Percentiles rank a stretch among this genome's conserved stretches.
Conservation (phyloP, 2,797 vertebrate species). For the Artibeus jamaicensis region DNA sequence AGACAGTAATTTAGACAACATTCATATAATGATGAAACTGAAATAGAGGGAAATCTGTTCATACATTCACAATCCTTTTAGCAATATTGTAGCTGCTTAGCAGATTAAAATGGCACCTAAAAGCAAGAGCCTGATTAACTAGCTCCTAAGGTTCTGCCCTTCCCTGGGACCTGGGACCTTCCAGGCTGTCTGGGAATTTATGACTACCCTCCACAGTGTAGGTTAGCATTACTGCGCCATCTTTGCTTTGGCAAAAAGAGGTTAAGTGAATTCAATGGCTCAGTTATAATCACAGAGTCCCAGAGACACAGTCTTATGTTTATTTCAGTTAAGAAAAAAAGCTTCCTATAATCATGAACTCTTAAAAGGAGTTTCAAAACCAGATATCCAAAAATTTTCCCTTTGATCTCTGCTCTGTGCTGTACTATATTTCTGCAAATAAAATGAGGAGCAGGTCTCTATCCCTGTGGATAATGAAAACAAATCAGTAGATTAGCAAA, state of each 20-base stretch:
- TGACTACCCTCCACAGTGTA: background rate
- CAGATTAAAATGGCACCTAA: background rate
- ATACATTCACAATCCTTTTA: background rate
- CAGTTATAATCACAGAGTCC: background rate
- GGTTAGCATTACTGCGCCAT: background rate
- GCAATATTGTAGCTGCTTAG: background rate
- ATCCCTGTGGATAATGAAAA: background rate
- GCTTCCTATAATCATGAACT: background rate
- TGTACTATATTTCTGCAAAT: background rate
- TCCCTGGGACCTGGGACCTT: background rate
- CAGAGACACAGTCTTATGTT: background rate
- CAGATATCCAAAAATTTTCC: background rate
- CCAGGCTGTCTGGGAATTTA: background rate
- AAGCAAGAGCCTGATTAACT: background rate
- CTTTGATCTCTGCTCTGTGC: background rate
- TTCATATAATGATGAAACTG: background rate
- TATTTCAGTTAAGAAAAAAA: background rate
- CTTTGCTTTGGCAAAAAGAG: background rate
- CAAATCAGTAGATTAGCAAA: background rate
- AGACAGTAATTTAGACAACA: background rate
- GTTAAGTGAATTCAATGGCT: background rate
- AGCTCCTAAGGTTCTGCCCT: background rate
- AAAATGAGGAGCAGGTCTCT: background rate
- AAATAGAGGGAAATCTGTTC: background rate
- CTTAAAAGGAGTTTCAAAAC: slow-evolving; percentile 16